Evolutionary conservation across 2,888 invertebrate genomes (phyloP).

Genomic region (Cynaeus angustus): DNA sequence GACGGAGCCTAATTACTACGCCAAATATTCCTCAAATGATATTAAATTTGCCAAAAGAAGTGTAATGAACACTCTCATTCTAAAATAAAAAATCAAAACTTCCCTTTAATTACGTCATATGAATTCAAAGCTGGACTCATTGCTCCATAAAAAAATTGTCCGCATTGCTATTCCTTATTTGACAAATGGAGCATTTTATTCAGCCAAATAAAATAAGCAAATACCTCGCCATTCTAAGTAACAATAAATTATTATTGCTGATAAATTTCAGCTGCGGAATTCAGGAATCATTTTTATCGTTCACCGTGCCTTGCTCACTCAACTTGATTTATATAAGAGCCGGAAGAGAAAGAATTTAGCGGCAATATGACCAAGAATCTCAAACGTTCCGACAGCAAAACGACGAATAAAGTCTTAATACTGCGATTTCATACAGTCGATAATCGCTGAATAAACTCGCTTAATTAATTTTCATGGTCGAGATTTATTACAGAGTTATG

Average conservation of each 20-base stretch:
- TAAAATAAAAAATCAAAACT: too few relatives aligned
- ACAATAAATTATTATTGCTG: slow-evolving; percentile 31
- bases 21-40: not conserved
- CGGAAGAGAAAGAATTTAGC: slow-evolving; percentile 26
- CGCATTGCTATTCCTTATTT: not conserved
- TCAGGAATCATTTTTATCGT: slow-evolving; percentile 24
- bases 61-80: too few relatives aligned
- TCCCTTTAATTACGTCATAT: too few relatives aligned
- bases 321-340: slow-evolving; percentile 24
- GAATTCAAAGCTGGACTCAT: too few relatives aligned
- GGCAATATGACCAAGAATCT: slow-evolving; percentile 30
- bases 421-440: not conserved
- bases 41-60: too few relatives aligned
- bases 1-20: not conserved
- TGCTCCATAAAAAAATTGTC: too few relatives aligned
- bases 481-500: not conserved
- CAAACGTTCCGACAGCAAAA: not conserved
- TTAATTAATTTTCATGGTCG: not conserved
- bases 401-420: slow-evolving; percentile 17
- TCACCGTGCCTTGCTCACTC: slow-evolving; percentile 14
- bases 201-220: slow-evolving; percentile 7
- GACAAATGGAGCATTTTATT: slow-evolving; percentile 2
- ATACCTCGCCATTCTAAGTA: slow-evolving; percentile 5
- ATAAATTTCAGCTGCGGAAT: slow-evolving; percentile 27
- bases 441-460: slow-evolving; percentile 2